Evolutionary conservation across 2,888 invertebrate species (phyloP), one percentile per base, ranked within the genome.

Genomic region (Diarsia rubi): DNA sequence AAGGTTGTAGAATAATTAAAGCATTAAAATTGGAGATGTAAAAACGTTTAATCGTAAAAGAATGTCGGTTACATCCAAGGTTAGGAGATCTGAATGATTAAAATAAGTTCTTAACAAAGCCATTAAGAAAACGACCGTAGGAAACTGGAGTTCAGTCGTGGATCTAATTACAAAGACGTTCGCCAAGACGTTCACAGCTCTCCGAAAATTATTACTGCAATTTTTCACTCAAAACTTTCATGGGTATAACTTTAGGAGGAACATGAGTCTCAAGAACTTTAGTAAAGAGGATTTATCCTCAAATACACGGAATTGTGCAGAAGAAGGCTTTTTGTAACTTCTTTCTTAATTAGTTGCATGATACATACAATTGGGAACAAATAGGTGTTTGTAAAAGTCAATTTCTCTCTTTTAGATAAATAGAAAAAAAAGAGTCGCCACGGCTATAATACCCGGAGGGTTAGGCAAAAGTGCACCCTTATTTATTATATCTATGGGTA

Each of bases 221-320:
- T 94, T 95, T 95, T 95, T 95, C 94, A 94, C 91, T 93, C 89
- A 91, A 93, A 94, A 94, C 92, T 94, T 95, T 91, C 91, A 90
- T 90, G 89, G 88, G 90, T 86, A 87, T 88, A 90, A 92, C 90
- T 93, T 91, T 86, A 86, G 89, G 84, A 82, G 83, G 88, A 92
- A 91, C 90, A 91, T 89, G 91, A 90, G 88, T 84, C 70, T 78
- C 75, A 75, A 80, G 77, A 91, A 89, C 85, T 91, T 91, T 78
- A 76, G 75, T 86, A 88, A 90, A 89, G 89, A 90, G 91, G 90
- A 93, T 92, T 92, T 91, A 91, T 91, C 78, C 75, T 77, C 76
- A 82, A 89, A 91, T 91, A 91, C 90, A 91, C 86, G 90, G 75
- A 78, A 87, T 90, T 89, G 88, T 87, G 87, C 88, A 88, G 86